Base-by-base conservation (phyloP, 35 echinoderm and acorn worm genomes). In the Ophiothrix spiculata region DNA sequence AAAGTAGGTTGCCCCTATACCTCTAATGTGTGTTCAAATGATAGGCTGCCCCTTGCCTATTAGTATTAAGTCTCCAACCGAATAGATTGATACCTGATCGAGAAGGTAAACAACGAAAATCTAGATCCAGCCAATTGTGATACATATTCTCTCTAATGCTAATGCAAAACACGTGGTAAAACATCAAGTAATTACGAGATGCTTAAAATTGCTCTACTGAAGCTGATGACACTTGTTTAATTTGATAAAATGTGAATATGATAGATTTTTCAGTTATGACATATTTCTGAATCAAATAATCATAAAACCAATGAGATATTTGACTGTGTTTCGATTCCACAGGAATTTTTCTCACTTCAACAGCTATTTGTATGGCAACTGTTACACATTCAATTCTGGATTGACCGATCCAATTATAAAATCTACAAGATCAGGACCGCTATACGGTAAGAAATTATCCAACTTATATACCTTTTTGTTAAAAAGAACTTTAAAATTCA, bases 351-450 rank as follows among this genome's bases (percentile, higher is more conserved):
- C 95, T 0, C 81, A 93, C 0, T 90, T 90, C 74, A 86, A 97
- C 88, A 97, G 93, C 77, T 93, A 97, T 49, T 37, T 88, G 45
- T 97, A 93, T 40, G 95, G 95, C 0, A 97, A 97, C 64, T 97
- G 95, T 37, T 97, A 76, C 77, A 93, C 95, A 1, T 97, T 93
- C 42, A 90, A 90, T 40, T 64, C 60, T 0, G 87, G 90, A 15
- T 23, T 41, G 11, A 17, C 29, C 23, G 73, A 37, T 19, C 19
- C 79, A 25, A 56, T 69, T 23, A 36, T 49, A 4, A 79, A 12
- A 8, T 73, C 84, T 0, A 90, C 76, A 13, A 97, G 80, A 38
- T 33, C 91, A 12, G 95, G 95, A 54, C 95, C 90, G 15, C 64
- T 97, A 33, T 93, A 97, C 77, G 95, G 95, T 97, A 80, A 85